Base-by-base conservation (phyloP, 2,888 invertebrate genomes). In the Theretra japonica region DNA sequence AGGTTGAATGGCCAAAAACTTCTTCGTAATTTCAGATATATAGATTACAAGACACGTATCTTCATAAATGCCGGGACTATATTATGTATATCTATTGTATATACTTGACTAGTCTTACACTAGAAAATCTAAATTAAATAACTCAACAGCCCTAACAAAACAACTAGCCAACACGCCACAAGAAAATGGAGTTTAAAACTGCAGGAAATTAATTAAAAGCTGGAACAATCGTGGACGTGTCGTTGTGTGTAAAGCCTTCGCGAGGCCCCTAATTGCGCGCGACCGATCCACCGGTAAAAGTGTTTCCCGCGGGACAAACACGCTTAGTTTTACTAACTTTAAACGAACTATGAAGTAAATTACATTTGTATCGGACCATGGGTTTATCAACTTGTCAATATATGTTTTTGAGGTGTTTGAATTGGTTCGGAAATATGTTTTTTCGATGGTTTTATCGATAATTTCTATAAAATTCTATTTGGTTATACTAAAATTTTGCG, bases 251-350 rank as follows among this genome's bases (percentile, higher is more conserved):
- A 77, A 79, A 76, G 68, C 23, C n/a, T 17, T 4, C 33, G 62
- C 71, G 74, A 70, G 72, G 68, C 70, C 72, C 70, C 76, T 82
- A 80, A 82, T 82, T 80, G 81, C 76, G 76, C 74, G 70, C 71
- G 69, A 58, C 74, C 72, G 60, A 48, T 72, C 59, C 69, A 56
- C 69, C 69, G 71, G 30, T 72, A 56, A 59, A 69, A 48, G 71
- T 76, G 75, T 80, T 80, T 72, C 76, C 72, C 74, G 73, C 65
- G n/a, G 68, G 58, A 75, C 78, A 76, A 80, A 81, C 74, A 78
- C 69, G 69, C 70, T 69, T 72, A 57, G 65, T 70, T 71, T 76
- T 23, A 58, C 41, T 48, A 65, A 65, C 65, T 65, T 23, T 41
- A 30, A 6, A 30, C n/a, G 15, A 48, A 30, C n/a, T 41, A 48